Evolutionary conservation across 2,888 invertebrate species (phyloP), one percentile per base, ranked within the genome.

Genomic region (Melipona beecheii): DNA sequence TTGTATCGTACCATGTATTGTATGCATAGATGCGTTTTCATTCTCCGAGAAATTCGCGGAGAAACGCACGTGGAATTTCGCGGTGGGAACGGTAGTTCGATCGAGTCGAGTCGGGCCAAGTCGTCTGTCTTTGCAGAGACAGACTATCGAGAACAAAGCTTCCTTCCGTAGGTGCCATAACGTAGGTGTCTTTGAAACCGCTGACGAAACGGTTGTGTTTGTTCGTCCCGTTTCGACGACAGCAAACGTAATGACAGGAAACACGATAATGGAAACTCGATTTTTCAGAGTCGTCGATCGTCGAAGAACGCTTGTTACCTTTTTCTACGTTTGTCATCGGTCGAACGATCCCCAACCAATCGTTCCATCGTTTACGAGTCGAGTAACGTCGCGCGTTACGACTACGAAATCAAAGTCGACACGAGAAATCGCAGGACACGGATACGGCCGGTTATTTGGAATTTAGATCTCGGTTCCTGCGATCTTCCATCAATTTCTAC

Each of bases 81-180:
- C 60, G 31, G 19, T 6, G 31, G 52, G 73, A 69, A 43, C 2
- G 9, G 0, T 3, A 70, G 43, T 19, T 60, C 50, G 17, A 36
- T 65, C 31, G 31, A 24, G 15, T 56, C 60, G 66, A 66, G 65
- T 58, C 64, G 78, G 76, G 74, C 15, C 27, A 27, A 27, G 49
- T 17, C 36, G 24, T 9, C 36, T 9, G 36, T 9, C 43, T 43
- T 43, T 43, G 43, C 43, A 43, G 43, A 43, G 43, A 43, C 43
- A 4, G 31, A 3, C 4, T 31, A 31, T 54, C 56, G 62, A 64
- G 24, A 68, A 72, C 74, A 83, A 86, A 56, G 43, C 78, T 86
- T 86, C 80, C 82, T 74, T 80, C 76, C 43, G 52, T 27, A 50
- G 72, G 83, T 86, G 89, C 87, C 87, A 87, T 84, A 79, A 79